Evolutionary conservation across 2,888 invertebrate genomes (phyloP), one percentile per base, ranked within the genome.

Genomic region (Rhabditoides inermis): DNA sequence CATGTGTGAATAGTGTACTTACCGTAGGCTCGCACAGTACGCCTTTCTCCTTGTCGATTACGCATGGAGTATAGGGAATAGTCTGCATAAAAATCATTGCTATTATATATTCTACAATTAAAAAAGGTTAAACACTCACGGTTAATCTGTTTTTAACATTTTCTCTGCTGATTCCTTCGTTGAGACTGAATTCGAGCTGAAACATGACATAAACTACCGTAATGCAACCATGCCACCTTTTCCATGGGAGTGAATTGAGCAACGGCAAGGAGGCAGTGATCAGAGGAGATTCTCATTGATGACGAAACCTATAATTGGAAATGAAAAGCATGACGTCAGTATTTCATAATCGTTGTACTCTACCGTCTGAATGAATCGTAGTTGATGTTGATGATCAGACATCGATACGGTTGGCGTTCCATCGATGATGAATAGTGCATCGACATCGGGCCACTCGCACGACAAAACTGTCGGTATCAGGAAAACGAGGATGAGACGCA

Each of bases 181-280:
- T 48, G 10, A 68, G 51, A 2, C 52, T 54, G 49, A 66, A 63
- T 46, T 69, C 69, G 18, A 61, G 45, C 32, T 56, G 57, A 1
- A n/a, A n/a, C n/a, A n/a, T n/a, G n/a, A n/a, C n/a, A n/a, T n/a
- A n/a, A n/a, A n/a, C n/a, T n/a, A n/a, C n/a, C n/a, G n/a, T n/a
- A n/a, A n/a, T n/a, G n/a, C n/a, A n/a, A n/a, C n/a, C n/a, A n/a
- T n/a, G n/a, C n/a, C n/a, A n/a, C n/a, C n/a, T n/a, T n/a, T n/a
- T 60, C 60, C 44, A 55, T 53, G 3, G 72, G 72, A 20, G 70
- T 72, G 49, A 69, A 72, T 42, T 72, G 70, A 6, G 69, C 67
- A 26, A 72, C 41, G 22, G 70, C 58, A 2, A 72, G 56, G 22
- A 54, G 58, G 12, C 36, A 45, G 0, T 42, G 45, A 40, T 51